phyloP scores from a whole-genome alignment of 2,888 invertebrate genomes.

The Lycia hirtaria region DNA sequence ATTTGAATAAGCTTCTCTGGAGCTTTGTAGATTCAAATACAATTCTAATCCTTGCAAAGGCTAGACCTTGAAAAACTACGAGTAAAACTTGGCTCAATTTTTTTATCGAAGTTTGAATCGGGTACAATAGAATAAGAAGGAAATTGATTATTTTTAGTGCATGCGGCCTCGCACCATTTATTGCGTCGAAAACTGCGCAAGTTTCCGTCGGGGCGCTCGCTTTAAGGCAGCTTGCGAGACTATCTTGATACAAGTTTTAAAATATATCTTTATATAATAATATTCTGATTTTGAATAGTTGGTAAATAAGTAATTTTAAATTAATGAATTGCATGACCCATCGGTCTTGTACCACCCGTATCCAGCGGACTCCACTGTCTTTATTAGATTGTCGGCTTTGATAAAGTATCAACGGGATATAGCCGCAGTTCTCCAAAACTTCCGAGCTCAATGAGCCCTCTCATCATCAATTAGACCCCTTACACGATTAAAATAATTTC shows the following conservation, averaged over 20 bases:
- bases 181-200: constrained; percentile 74
- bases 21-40: constrained; percentile 13
- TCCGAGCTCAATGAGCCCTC: no score
- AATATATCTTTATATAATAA: constrained; percentile 62
- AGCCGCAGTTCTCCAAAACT: no score
- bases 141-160: constrained; percentile 66
- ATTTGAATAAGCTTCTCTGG: constrained; percentile 29
- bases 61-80: constrained; percentile 21
- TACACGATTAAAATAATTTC: no score
- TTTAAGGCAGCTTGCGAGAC: constrained; percentile 64
- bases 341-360: no score
- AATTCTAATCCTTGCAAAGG: constrained; percentile 24
- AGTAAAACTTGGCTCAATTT: constrained; percentile 35
- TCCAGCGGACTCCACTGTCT: no score
- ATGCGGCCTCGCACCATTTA: constrained; percentile 75
- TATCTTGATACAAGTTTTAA: constrained; percentile 78
- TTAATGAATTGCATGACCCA: no score
- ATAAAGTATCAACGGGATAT: no score
- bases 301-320: constrained; percentile 2
- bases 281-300: constrained; percentile 26
- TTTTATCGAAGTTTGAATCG: constrained; percentile 41
- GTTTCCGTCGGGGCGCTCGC: constrained; percentile 67
- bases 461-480: no score
- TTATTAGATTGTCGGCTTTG: no score
- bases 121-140: constrained; percentile 41